A percentile compares a stretch with the other conserved stretches of the same genome.
Conservation (phyloP, 2,113 vertebrate genomes). For the Amblyornis subalaris region DNA sequence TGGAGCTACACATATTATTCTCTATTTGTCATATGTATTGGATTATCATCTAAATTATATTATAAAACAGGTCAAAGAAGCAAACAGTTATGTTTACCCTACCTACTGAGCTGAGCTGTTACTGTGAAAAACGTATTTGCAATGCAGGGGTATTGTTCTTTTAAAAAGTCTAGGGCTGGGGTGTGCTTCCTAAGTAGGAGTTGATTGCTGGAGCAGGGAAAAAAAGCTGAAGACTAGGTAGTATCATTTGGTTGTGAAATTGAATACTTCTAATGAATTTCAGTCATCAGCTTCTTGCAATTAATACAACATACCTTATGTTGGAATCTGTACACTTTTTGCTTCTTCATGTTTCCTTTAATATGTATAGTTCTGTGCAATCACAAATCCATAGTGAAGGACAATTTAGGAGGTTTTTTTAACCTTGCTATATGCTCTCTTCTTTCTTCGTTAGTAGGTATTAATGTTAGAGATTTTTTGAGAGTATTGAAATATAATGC, state of each 20-base stretch:
- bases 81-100: not conserved
- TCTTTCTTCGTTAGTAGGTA: not conserved
- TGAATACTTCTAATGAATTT: not conserved
- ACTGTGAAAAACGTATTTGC: not conserved
- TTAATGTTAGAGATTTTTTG: not conserved
- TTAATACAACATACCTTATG: not conserved
- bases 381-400: not conserved
- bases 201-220: not conserved
- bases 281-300: not conserved
- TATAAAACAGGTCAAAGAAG: constrained; percentile 2
- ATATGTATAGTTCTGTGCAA: not conserved
- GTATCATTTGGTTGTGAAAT: not conserved
- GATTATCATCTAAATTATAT: constrained; percentile 33
- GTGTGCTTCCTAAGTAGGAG: not conserved
- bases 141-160: not conserved
- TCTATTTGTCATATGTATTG: not conserved
- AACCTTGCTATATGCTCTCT: not conserved
- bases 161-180: not conserved
- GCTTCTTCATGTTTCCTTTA: not conserved
- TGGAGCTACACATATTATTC: not conserved
- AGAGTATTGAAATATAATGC: not conserved
- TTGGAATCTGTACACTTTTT: not conserved
- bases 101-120: not conserved
- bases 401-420: not conserved
- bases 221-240: not conserved